Evolutionary conservation across 2,888 invertebrate species (phyloP), one percentile per base, ranked within the genome.

Genomic region (Itoplectis maculator): DNA sequence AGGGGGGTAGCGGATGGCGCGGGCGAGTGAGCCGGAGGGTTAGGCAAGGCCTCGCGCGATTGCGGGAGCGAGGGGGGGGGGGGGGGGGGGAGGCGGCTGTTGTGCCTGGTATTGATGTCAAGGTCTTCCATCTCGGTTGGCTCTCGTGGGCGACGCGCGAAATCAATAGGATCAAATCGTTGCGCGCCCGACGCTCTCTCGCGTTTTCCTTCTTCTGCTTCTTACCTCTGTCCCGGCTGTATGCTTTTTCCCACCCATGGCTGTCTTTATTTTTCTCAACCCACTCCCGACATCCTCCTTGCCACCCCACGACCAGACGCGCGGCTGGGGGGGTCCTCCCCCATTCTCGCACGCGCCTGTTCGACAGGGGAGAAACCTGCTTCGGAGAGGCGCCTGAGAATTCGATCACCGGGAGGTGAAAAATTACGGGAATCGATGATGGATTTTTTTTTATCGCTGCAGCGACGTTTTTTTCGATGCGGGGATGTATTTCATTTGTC

Each of bases 161-260:
- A 90, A 91, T 90, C 91, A 90, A 91, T 91, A 91, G 87, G 88
- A 91, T 88, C 87, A 90, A 91, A 91, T 90, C 88, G 89, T 87
- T 37, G 37, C 86, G 37, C 86, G 81, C 80, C 84, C 82, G 74
- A 78, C 81, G 70, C 81, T 82, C 77, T n/a, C n/a, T n/a, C 3
- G 23, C 47, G 49, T 47, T 49, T 42, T 61, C 54, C 59, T 49
- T 69, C 65, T 51, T 40, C 40, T 45, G 13, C 72, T 51, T 51
- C 54, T 54, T 54, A 54, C 54, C 63, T 35, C 37, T 20, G 18
- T 15, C 35, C 23, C 49, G 37, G 37, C 35, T 35, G 3, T 35
- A 13, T 35, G 5, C 35, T 37, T 18, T 51, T 76, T 69, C 29
- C 40, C 23, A 15, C 8, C 54, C 23, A 23, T 13, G 15, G 47